Evolutionary conservation across 2,797 vertebrate genomes (phyloP), one percentile per base, ranked within the genome.

Genomic region (Dendrocincla fuliginosa): DNA sequence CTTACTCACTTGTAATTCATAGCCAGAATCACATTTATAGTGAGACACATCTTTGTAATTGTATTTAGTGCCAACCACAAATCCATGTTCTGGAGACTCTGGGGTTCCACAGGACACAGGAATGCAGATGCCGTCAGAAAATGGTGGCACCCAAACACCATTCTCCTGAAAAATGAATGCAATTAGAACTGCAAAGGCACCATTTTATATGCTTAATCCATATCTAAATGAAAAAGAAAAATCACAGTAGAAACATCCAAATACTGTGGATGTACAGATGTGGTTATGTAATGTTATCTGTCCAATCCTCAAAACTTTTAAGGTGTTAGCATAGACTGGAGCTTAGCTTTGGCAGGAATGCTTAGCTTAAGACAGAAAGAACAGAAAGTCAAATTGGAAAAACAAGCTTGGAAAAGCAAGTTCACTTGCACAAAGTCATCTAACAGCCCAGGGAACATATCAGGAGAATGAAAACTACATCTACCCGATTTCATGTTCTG

Each of bases 21-120:
- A 99, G 80, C 99, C 99, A 80, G 98, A 95, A 70, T 99, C 97
- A 95, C 99, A 99, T 23, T 98, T 98, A 96, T 99, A 99, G 80
- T 97, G 94, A 87, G 99, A 78, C 16, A 94, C 95, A 63, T 98
- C 99, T 92, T 98, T 98, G 57, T 99, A 99, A 95, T 74, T 98
- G 96, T 98, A 98, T 93, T 94, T 96, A 87, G 97, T 98, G n/a
- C 99, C 99, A 94, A 99, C 93, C 6, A 98, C 95, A 73, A 98
- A 92, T 33, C 99, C 99, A 49, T 99, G 95, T 25, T 98, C 96
- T 89, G 98, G 98, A 93, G 97, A 93, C 37, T 97, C 96, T 17
- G 99, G 99, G 61, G 97, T 97, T 89, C 98, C 98, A 96, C 99
- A 99, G 46, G 98, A 98, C 86, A 99, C 97, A 67, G 98, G 98